phyloP scores from a whole-genome alignment of 2,113 vertebrate genomes.

The Chroicocephalus ridibundus region DNA sequence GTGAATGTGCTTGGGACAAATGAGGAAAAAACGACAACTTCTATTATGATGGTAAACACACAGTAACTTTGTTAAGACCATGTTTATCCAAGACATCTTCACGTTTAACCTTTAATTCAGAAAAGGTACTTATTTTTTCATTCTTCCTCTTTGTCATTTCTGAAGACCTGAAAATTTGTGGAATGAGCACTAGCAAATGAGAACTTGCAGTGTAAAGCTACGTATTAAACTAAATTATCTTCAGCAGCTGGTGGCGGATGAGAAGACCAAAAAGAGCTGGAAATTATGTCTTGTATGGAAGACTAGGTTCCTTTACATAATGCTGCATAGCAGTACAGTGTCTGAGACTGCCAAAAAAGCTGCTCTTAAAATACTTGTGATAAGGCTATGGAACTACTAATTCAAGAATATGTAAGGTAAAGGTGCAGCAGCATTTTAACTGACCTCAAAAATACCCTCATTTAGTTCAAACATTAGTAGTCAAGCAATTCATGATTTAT shows the following conservation, averaged over 20 bases:
- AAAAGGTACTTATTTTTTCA: neutral
- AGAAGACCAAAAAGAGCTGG: neutral
- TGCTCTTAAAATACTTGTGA: neutral
- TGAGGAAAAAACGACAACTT: neutral
- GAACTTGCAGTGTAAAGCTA: neutral
- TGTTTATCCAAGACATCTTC: neutral
- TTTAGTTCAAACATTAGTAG: slow-evolving; percentile 36
- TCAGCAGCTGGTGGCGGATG: neutral
- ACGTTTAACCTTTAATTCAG: neutral
- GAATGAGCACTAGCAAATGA: neutral
- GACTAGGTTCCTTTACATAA: neutral
- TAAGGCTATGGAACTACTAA: neutral
- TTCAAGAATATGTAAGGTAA: neutral
- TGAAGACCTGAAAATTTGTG: neutral
- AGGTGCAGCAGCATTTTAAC: neutral
- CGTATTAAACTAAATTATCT: neutral
- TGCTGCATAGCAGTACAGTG: neutral
- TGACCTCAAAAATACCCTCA: neutral
- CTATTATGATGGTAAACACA: neutral
- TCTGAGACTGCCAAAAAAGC: neutral
- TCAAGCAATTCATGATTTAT: slow-evolving; percentile 38
- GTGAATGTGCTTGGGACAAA: neutral
- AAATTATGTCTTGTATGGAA: neutral
- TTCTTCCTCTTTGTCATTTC: neutral
- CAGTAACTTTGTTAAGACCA: neutral